These are phyloP conservation scores for Darevskia nairensis DNA, from an alignment of 2,797 vertebrate genomes.

Conservation along the genomic window DNA sequence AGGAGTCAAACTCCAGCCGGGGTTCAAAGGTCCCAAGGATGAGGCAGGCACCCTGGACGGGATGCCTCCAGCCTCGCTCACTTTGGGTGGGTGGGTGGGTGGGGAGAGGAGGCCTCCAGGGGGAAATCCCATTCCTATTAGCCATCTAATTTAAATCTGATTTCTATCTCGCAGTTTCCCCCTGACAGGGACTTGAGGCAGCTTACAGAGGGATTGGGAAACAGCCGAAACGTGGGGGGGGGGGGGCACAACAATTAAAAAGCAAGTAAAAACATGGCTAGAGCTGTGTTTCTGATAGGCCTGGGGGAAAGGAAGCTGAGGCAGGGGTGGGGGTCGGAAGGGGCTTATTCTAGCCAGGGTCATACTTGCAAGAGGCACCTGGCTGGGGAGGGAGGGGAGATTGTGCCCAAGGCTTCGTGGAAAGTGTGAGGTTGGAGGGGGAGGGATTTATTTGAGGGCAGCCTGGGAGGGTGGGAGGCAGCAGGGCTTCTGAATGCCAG, in stretches of 20 bases:
- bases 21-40: not conserved
- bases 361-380: too few relatives aligned
- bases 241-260: not conserved
- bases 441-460: not conserved
- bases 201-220: too few relatives aligned
- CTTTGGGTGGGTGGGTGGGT: too few relatives aligned
- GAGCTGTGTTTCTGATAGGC: not conserved
- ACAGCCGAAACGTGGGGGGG: too few relatives aligned
- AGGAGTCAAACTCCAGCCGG: slow-evolving; percentile 42
- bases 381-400: not conserved
- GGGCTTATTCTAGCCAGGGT: too few relatives aligned
- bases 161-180: too few relatives aligned
- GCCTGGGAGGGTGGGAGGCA: not conserved
- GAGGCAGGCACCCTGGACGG: accelerated
- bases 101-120: too few relatives aligned
- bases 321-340: too few relatives aligned
- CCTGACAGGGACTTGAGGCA: too few relatives aligned
- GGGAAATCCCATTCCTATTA: too few relatives aligned
- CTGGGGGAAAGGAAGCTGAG: not conserved
- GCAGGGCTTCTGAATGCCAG: too few relatives aligned
- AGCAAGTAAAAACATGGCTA: not conserved
- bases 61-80: not conserved
- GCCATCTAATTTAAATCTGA: not conserved
- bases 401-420: not conserved
- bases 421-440: not conserved